These are phyloP conservation scores for Antheraea assamensis DNA, from an alignment of 2,888 invertebrate genomes.

Conservation along the genomic window DNA sequence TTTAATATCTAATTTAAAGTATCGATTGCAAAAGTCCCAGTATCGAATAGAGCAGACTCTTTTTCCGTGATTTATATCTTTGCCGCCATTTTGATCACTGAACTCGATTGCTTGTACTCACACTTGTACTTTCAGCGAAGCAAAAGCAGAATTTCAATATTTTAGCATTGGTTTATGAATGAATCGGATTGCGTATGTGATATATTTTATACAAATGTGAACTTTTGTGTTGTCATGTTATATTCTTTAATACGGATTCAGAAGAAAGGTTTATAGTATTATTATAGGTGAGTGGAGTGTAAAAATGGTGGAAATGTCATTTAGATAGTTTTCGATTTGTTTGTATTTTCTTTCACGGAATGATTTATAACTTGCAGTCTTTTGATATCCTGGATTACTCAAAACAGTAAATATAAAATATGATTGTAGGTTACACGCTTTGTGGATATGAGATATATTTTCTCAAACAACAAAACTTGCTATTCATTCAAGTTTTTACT, in stretches of 20 bases:
- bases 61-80: neutral
- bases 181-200: constrained; percentile 37
- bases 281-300: constrained; percentile 51
- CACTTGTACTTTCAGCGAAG: no score
- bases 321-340: neutral
- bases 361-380: neutral
- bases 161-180: neutral
- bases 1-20: neutral
- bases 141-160: neutral
- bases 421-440: no score
- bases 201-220: constrained; percentile 40
- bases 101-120: constrained; percentile 16
- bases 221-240: constrained; percentile 45
- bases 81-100: constrained; percentile 28
- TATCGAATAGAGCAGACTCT: neutral
- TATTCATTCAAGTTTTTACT: no score
- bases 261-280: constrained; percentile 41
- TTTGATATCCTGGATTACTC: neutral
- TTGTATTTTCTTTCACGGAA: neutral
- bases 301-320: constrained; percentile 19
- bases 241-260: constrained; percentile 35
- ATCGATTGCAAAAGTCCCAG: neutral
- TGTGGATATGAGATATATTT: no score
- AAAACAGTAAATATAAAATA: neutral
- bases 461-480: no score